These are phyloP conservation scores for Micropoecilia bifurca DNA, from an alignment of 2,797 vertebrate genomes.

Conservation along the genomic window DNA sequence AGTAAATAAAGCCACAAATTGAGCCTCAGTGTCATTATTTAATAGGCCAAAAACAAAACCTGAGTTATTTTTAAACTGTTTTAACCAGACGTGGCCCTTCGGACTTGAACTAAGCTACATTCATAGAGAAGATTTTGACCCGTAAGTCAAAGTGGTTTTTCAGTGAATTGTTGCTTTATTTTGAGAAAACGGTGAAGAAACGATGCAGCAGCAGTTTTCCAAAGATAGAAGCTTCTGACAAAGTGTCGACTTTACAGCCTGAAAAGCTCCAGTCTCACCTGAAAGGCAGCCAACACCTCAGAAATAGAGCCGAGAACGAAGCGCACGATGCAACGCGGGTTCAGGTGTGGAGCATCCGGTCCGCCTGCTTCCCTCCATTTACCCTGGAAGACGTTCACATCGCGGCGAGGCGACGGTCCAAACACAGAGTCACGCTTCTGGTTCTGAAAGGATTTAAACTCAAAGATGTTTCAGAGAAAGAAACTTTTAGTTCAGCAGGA, in stretches of 20 bases:
- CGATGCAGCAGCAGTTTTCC: background rate
- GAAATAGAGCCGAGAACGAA: slow-evolving; percentile 51
- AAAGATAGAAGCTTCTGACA: background rate
- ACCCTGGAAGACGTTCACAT: background rate
- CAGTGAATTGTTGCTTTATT: background rate
- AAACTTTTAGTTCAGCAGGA: background rate
- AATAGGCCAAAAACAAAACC: background rate
- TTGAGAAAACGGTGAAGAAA: background rate
- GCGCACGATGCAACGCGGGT: slow-evolving; percentile 10
- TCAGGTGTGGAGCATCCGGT: background rate
- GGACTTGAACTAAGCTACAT: background rate
- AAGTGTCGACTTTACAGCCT: background rate
- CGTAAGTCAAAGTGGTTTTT: background rate
- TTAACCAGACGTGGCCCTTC: background rate
- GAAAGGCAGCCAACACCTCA: slow-evolving; percentile 19
- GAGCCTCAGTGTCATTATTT: background rate
- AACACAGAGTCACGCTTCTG: background rate
- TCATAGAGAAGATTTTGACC: background rate
- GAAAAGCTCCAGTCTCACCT: slow-evolving; percentile 20
- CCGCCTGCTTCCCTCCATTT: background rate
- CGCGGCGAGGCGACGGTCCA: background rate
- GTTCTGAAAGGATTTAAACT: background rate
- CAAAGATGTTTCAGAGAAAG: background rate
- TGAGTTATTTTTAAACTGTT: background rate
- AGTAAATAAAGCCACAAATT: background rate